Conservation (phyloP, 2,113 vertebrate genomes). For the Eonycteris spelaea region DNA sequence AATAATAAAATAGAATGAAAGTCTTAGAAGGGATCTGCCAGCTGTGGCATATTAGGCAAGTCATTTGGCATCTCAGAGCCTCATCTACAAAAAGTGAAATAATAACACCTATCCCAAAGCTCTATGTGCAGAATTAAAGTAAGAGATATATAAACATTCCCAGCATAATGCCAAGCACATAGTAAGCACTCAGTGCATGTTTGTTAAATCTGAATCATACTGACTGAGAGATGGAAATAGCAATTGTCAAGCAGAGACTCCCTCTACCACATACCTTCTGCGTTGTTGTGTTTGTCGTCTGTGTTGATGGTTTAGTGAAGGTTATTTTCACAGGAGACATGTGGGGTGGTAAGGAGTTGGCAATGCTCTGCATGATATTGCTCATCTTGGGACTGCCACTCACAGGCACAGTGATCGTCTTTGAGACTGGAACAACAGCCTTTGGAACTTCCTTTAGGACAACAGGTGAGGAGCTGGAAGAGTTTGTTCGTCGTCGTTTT, state of each 20-base stretch:
- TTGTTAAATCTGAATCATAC: not conserved
- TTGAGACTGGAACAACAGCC: conserved; percentile 89
- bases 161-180: conserved; percentile 60
- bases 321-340: conserved; percentile 99
- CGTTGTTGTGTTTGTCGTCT: conserved; percentile 95
- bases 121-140: conserved; percentile 30
- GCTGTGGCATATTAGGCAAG: not conserved
- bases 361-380: conserved; percentile 99
- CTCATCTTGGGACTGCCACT: conserved; percentile 98
- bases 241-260: not conserved
- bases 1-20: conserved; percentile 35
- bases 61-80: not conserved
- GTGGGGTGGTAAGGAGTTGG: conserved; percentile 97
- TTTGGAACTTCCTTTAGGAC: conserved; percentile 96
- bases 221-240: not conserved
- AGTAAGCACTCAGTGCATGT: conserved; percentile 36
- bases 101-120: conserved; percentile 27
- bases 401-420: conserved; percentile 93
- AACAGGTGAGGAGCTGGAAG: conserved; percentile 95
- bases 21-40: not conserved
- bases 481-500: conserved; percentile 96
- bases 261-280: conserved; percentile 91
- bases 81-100: conserved; percentile 35
- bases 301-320: conserved; percentile 97
- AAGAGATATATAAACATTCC: conserved; percentile 26